Percentiles rank a stretch among this genome's conserved stretches.
phyloP scores from a whole-genome alignment of 1,140 invertebrate species.

The Pentalonia nigronervosa region DNA sequence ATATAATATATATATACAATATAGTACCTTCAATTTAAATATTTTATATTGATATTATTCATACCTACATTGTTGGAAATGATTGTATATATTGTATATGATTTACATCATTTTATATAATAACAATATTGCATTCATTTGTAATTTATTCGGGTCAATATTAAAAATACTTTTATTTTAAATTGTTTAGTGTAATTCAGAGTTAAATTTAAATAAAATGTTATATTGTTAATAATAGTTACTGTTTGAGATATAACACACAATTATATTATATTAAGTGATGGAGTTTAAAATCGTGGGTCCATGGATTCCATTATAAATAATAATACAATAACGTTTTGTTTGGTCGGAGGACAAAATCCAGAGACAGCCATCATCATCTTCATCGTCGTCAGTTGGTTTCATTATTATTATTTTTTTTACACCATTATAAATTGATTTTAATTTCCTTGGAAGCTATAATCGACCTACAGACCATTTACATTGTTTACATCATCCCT shows the following conservation, averaged over 20 bases:
- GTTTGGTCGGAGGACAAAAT: background rate
- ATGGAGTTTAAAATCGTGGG: background rate
- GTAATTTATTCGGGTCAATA: background rate
- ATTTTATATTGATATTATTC: slow-evolving; percentile 4
- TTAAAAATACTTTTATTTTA: background rate
- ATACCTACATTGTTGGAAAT: background rate
- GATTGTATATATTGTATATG: background rate
- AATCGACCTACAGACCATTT: background rate
- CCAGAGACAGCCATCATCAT: background rate
- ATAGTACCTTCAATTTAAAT: background rate
- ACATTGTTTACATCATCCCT: slow-evolving; percentile 7
- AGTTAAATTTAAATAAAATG: background rate
- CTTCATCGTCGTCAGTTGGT: background rate
- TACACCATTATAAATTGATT: background rate
- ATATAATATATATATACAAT: no score
- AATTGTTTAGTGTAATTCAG: background rate
- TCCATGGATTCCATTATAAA: background rate
- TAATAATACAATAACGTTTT: background rate
- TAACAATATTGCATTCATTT: background rate
- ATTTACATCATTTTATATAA: background rate
- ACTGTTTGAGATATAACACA: background rate
- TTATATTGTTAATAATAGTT: background rate
- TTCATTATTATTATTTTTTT: slow-evolving; percentile 1
- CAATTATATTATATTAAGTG: background rate
- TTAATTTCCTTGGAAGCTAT: background rate